phyloP scores from a whole-genome alignment of 1,140 invertebrate species.

The Magallana gigas region DNA sequence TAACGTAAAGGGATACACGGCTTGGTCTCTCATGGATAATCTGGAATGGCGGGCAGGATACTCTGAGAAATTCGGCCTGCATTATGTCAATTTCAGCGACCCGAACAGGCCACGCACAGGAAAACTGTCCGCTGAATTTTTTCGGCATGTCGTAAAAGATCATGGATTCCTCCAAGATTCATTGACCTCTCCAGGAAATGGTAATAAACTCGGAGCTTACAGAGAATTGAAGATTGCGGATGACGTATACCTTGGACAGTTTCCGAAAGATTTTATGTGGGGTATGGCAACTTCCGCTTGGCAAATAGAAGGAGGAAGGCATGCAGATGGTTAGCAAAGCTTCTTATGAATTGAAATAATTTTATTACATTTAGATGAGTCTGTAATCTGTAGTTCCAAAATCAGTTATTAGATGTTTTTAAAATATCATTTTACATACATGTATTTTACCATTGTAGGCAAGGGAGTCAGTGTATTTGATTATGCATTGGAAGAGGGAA shows the following conservation, averaged over 20 bases:
- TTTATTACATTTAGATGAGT: too few species aligned
- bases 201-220: not conserved
- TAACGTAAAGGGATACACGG: constrained; percentile 85
- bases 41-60: constrained; percentile 86
- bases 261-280: constrained; percentile 78
- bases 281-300: constrained; percentile 77
- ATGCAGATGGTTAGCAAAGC: constrained; percentile 72
- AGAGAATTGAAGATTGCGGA: constrained; percentile 43
- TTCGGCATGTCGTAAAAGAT: constrained; percentile 55
- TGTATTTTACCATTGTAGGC: constrained; percentile 58
- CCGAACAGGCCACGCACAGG: constrained; percentile 84
- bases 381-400: too few species aligned
- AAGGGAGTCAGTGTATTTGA: constrained; percentile 70
- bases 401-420: too few species aligned
- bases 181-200: constrained; percentile 45
- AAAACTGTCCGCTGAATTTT: constrained; percentile 80
- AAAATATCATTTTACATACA: too few species aligned
- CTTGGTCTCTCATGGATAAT: constrained; percentile 90
- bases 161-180: constrained; percentile 61
- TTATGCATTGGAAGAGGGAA: not conserved
- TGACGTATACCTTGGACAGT: constrained; percentile 70
- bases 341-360: not conserved
- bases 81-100: constrained; percentile 87
- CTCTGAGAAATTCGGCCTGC: constrained; percentile 85
- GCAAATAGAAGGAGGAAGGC: constrained; percentile 79